These are phyloP conservation scores for Scalopus aquaticus DNA, from an alignment of 2,113 vertebrate species.

Conservation along the genomic window DNA sequence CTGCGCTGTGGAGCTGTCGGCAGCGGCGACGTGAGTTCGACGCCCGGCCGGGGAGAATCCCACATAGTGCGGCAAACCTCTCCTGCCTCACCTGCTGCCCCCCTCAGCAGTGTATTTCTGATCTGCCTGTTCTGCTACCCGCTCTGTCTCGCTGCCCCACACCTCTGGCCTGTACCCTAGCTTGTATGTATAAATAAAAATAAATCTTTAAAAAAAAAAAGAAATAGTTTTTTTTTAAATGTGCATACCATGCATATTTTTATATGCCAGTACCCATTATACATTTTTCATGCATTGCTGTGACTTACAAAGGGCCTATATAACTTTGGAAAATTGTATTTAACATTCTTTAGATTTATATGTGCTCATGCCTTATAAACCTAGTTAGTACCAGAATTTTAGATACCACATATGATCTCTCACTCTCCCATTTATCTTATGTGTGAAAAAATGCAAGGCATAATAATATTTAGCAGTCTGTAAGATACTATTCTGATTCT, in stretches of 20 bases:
- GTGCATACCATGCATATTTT: background rate
- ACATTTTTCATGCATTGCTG: background rate
- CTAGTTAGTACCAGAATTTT: background rate
- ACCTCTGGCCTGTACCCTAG: too few relatives aligned
- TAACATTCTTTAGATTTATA: background rate
- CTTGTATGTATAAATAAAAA: too few relatives aligned
- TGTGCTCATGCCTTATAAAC: background rate
- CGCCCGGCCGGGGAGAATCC: too few relatives aligned
- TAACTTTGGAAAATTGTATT: background rate
- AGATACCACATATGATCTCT: background rate
- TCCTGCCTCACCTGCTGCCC: too few relatives aligned
- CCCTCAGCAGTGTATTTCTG: too few relatives aligned
- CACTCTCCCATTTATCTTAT: background rate
- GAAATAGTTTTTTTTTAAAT: background rate
- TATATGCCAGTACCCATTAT: background rate
- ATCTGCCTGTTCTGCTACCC: too few relatives aligned
- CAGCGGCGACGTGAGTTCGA: too few relatives aligned
- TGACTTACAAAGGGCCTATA: background rate
- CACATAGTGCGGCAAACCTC: too few relatives aligned
- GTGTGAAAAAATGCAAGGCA: background rate
- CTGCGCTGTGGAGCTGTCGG: too few relatives aligned
- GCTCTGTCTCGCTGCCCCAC: too few relatives aligned
- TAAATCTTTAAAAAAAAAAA: too few relatives aligned
- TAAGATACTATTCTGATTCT: background rate
- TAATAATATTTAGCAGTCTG: background rate